Percentiles rank a stretch among this genome's conserved stretches.
These are phyloP conservation scores for Habroteleia sp. DNA, from an alignment of 2,888 invertebrate genomes.

Conservation along the genomic window DNA sequence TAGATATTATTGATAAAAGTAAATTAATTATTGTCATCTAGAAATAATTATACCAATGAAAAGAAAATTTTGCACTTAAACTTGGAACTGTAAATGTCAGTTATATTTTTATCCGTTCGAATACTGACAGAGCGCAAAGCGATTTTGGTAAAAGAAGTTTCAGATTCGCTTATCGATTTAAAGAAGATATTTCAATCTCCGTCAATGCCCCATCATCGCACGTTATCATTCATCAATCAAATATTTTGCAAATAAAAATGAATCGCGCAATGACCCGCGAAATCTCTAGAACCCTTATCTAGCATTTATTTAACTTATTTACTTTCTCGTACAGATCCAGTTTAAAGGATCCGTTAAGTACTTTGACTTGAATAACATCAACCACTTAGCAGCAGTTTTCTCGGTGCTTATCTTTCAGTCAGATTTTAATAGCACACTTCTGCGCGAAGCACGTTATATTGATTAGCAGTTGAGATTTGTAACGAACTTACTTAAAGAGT, in stretches of 20 bases:
- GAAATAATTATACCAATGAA: no score
- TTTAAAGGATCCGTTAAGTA: slow-evolving; percentile 18
- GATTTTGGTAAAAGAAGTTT: no score
- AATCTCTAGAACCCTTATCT: slow-evolving; percentile 10
- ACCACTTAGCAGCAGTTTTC: slow-evolving; percentile 27
- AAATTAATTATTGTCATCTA: no score
- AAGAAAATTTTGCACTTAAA: no score
- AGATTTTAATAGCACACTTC: slow-evolving; percentile 11
- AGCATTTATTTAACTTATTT: slow-evolving; percentile 21
- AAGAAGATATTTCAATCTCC: no score
- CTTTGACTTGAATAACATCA: slow-evolving; percentile 28
- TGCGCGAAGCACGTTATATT: not conserved
- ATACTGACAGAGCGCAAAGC: no score
- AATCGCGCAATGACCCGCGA: slow-evolving; percentile 10
- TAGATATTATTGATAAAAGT: no score
- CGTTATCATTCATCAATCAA: not conserved
- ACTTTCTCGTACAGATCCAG: slow-evolving; percentile 10
- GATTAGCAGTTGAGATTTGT: slow-evolving; percentile 8
- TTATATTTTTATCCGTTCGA: no score
- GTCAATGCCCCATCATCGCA: not conserved
- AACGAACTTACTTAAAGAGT: slow-evolving; percentile 14
- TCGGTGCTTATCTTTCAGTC: slow-evolving; percentile 10
- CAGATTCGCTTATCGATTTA: no score
- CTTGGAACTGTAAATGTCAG: no score
- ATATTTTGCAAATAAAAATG: slow-evolving; percentile 4